Conservation (phyloP, 2,888 invertebrate species). For the Linnaemya tessellans region DNA sequence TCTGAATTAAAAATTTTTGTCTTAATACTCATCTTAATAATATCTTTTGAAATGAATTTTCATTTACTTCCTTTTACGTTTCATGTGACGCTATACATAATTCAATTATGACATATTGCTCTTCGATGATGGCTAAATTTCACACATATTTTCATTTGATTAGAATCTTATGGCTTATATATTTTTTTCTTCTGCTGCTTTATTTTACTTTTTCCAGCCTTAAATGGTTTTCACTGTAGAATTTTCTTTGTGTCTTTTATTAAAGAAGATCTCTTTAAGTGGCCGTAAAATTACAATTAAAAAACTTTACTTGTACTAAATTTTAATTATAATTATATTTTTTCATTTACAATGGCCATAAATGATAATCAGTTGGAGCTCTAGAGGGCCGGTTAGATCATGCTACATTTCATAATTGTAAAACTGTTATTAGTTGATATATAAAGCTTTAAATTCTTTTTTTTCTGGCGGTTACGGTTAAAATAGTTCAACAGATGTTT, state of each 20-base stretch:
- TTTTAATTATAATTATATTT: neutral
- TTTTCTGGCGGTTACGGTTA: constrained; percentile 52
- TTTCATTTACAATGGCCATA: neutral
- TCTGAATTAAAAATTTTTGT: too few species aligned
- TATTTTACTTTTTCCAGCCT: neutral
- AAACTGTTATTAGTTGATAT: constrained; percentile 30
- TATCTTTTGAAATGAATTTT: too few species aligned
- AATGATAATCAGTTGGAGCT: neutral
- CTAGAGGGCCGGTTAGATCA: constrained; percentile 16
- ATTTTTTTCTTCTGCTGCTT: neutral
- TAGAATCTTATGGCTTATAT: neutral
- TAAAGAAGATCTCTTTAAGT: constrained; percentile 56
- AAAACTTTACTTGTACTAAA: constrained; percentile 50
- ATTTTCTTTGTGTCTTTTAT: neutral
- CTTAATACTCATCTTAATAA: too few species aligned
- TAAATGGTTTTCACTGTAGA: constrained; percentile 2
- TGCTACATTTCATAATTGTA: constrained; percentile 43
- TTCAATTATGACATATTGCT: too few species aligned
- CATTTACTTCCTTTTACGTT: too few species aligned
- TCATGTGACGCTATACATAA: too few species aligned
- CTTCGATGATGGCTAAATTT: neutral
- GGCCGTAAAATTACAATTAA: constrained; percentile 58
- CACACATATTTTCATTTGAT: neutral
- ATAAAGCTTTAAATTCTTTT: constrained; percentile 40
- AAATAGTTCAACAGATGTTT: constrained; percentile 56